Evolutionary conservation across 2,888 invertebrate genomes (phyloP), one percentile per base, ranked within the genome.

Genomic region (Trichogramma evanescens): DNA sequence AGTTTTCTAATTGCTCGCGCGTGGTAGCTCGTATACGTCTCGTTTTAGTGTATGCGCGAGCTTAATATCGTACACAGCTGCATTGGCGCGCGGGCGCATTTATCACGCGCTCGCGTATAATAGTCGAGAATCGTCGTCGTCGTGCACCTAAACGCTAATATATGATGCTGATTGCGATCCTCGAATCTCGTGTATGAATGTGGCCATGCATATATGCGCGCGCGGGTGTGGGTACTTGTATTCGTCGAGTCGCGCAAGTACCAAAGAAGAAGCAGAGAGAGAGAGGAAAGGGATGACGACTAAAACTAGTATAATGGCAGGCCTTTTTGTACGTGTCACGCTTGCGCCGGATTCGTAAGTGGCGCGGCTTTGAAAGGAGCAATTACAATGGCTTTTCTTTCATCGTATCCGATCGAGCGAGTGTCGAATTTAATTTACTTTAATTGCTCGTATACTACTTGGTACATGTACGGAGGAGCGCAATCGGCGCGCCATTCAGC

Each of bases 1-100:
- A 66, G 64, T 65, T 63, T 55, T 65, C 61, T 67, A 69, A 69
- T 69, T 69, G 66, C 67, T 63, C 59, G 63, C 64, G 50, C 51
- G 59, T 6, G n/a, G 54, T 45, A 54, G 46, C 59, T 44, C 38
- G n/a, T n/a, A n/a, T n/a, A 8, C 58, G 9, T 26, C 26, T 26
- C 26, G 26, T 26, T 26, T 26, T 26, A 26, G n/a, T n/a, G 10
- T 10, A 54, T 42, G 7, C 26, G 13, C 41, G 7, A 10, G 3
- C 39, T 10, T 7, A 6, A 41, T 6, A 10, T 10, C 7, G 38
- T 43, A 26, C 10, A 13, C 26, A 48, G 46, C n/a, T 39, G 44
- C 39, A 50, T 26, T 8, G 13, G 42, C 46, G 5, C 41, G 13
- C 13, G 13, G n/a, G n/a, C 13, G 54, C 53, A 53, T 52, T 55